Evolutionary conservation across 2,888 invertebrate genomes (phyloP).

Genomic region (Papilio protenor): DNA sequence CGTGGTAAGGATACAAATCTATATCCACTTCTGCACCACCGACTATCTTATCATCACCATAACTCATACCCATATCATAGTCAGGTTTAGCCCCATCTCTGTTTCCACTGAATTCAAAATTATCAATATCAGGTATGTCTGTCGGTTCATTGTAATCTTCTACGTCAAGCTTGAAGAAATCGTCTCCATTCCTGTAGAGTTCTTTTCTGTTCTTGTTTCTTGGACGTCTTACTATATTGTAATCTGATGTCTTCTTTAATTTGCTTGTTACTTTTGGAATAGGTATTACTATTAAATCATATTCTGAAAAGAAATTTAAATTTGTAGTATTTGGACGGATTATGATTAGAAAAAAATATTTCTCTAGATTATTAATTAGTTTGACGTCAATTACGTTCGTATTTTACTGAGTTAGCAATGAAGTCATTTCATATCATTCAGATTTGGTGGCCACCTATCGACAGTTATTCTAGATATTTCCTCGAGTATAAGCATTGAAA

Average conservation of each 20-base stretch:
- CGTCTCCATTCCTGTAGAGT: constrained; percentile 44
- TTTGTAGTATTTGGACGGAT: too few relatives aligned
- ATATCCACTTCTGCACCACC: constrained; percentile 75
- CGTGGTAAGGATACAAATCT: constrained; percentile 76
- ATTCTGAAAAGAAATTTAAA: constrained; percentile 57
- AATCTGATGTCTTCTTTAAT: constrained; percentile 26
- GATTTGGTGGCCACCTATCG: too few relatives aligned
- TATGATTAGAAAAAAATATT: too few relatives aligned
- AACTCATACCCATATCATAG: constrained; percentile 45
- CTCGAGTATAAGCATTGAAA: too few relatives aligned
- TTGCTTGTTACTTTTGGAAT: constrained; percentile 49
- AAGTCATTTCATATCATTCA: too few relatives aligned
- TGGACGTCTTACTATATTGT: neutral
- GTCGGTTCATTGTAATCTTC: constrained; percentile 68
- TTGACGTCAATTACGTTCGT: too few relatives aligned
- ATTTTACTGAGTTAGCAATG: too few relatives aligned
- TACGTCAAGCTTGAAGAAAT: constrained; percentile 60
- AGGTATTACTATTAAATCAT: constrained; percentile 69
- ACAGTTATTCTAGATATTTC: too few relatives aligned
- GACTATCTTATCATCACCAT: constrained; percentile 72
- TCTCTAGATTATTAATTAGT: too few relatives aligned
- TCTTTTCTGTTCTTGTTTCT: constrained; percentile 38
- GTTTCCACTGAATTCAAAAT: constrained; percentile 61
- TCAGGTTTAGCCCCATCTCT: constrained; percentile 43
- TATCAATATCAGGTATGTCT: constrained; percentile 65